A percentile compares a stretch with the other conserved stretches of the same genome.
Conservation (phyloP, 2,113 vertebrate species). For the Tretioscincus oriximinensis region DNA sequence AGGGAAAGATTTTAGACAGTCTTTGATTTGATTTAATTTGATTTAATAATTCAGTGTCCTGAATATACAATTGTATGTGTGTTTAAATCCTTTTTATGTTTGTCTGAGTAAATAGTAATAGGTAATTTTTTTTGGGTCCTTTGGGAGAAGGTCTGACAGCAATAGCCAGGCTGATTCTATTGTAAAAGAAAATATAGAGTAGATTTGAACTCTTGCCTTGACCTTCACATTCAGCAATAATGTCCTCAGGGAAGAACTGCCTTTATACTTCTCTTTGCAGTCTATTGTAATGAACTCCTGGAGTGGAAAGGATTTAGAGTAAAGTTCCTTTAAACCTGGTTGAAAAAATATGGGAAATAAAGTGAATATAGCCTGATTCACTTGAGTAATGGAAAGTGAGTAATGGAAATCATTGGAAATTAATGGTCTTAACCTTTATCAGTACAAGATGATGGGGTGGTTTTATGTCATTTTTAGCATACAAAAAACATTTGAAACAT, state of each 20-base stretch:
- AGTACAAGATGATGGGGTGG: background rate
- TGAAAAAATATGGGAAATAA: background rate
- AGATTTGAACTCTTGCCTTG: conserved; percentile 24
- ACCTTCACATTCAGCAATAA: conserved; percentile 13
- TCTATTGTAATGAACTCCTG: background rate
- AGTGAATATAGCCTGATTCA: background rate
- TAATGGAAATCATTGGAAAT: conserved; percentile 33
- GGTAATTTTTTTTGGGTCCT: conserved; percentile 7
- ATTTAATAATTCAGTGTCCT: conserved; percentile 1
- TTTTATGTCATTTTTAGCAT: background rate
- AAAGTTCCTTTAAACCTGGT: background rate
- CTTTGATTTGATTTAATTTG: conserved; percentile 10
- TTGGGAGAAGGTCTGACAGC: conserved; percentile 11
- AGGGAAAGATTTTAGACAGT: background rate
- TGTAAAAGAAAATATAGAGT: conserved; percentile 30
- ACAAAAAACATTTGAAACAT: background rate
- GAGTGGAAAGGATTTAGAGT: background rate
- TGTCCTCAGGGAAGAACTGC: background rate
- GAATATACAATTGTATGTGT: background rate
- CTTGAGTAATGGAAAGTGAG: background rate
- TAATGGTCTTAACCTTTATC: conserved; percentile 27
- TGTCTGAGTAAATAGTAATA: conserved; percentile 39
- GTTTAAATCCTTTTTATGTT: background rate
- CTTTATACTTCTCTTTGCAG: conserved; percentile 16
- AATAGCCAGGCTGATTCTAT: background rate